A percentile compares a stretch with the other conserved stretches of the same genome.
Conservation (phyloP, 2,888 invertebrate species). For the Cryptocheilus praepositus region DNA sequence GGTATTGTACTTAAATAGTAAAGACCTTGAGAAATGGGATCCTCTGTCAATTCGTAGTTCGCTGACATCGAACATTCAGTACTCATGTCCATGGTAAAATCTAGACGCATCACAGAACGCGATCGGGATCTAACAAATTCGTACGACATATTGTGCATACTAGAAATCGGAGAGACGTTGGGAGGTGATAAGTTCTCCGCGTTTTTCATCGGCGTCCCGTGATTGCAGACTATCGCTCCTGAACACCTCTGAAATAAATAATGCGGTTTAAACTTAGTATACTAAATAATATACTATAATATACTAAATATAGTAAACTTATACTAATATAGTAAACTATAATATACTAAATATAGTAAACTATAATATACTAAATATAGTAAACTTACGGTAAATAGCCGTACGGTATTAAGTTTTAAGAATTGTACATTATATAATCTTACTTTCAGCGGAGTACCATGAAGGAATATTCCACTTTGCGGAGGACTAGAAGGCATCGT, state of each 20-base stretch:
- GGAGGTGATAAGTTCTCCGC: conserved; percentile 59
- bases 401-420: background rate
- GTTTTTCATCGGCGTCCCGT: conserved; percentile 57
- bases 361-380: too few relatives aligned
- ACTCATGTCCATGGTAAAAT: conserved; percentile 61
- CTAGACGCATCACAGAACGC: conserved; percentile 58
- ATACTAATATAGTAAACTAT: too few relatives aligned
- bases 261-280: conserved; percentile 3
- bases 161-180: conserved; percentile 66
- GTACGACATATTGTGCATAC: conserved; percentile 54
- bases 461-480: conserved; percentile 66
- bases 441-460: conserved; percentile 65
- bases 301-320: too few relatives aligned
- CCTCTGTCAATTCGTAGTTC: conserved; percentile 28
- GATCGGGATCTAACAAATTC: conserved; percentile 59
- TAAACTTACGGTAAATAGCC: too few relatives aligned
- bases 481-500: conserved; percentile 60
- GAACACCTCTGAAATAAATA: conserved; percentile 43
- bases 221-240: conserved; percentile 46
- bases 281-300: too few relatives aligned
- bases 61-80: conserved; percentile 48
- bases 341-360: too few relatives aligned
- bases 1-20: too few relatives aligned
- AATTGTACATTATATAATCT: too few relatives aligned
- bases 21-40: too few relatives aligned